Evolutionary conservation across 2,113 vertebrate genomes (phyloP), one percentile per base, ranked within the genome.

Genomic region (Cephalopterus ornatus): DNA sequence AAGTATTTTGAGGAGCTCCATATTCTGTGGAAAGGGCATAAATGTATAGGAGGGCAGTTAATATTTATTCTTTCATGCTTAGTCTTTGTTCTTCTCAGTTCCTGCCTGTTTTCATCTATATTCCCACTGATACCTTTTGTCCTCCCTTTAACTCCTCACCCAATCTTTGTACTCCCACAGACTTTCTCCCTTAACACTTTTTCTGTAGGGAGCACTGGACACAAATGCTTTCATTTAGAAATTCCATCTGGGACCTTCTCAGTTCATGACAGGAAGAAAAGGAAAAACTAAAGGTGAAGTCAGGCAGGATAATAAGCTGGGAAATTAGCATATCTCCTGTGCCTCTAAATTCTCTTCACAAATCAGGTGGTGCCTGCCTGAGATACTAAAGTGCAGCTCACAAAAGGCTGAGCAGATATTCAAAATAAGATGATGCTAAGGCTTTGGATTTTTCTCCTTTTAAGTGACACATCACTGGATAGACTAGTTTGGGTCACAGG

Each of bases 41-140:
- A 82, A 65, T 49, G 41, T 89, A 61, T 70, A 79, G 63, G 68
- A 96, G 88, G 89, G 67, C 89, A 95, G 89, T 90, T 95, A 93
- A 94, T 94, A 92, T 95, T 94, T 93, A 80, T 88, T 96, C 77
- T 95, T 96, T 92, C 70, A 89, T 89, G 68, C 30, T 3, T 39
- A 44, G 33, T 76, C 88, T 90, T 94, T 96, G 50, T 89, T 89
- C 85, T 88, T 80, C 39, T 85, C 50, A 41, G 75, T 66, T 95
- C 58, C 78, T 95, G 75, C 55, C 82, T 71, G 75, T 95, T 96
- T 94, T 92, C 70, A 95, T 95, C 94, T 95, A 12, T 66, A 95
- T 93, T 95, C 88, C 85, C 75, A 63, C 27, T 37, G 92, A 88
- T 85, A 35, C 35, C 74, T 95, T 96, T 93, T 95, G 71, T 94